Evolutionary conservation across 2,797 vertebrate genomes (phyloP).

Genomic region (Sebastolobus alascanus): DNA sequence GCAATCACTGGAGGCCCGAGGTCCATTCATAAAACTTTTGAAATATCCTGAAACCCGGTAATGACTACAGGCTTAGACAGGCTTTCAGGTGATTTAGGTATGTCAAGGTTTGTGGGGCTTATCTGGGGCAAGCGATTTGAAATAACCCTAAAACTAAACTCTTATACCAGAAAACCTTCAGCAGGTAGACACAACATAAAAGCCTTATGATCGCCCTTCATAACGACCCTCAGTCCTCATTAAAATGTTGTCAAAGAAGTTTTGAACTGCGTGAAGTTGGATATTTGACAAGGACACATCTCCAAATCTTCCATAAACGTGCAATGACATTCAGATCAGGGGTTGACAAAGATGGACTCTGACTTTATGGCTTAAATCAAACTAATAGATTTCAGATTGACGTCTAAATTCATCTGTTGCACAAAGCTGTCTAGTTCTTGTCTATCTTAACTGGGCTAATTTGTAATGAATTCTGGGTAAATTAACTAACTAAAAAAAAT

Average conservation of each 20-base stretch:
- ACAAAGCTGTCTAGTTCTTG: neutral
- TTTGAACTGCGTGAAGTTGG: neutral
- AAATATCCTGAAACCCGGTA: conserved; percentile 34
- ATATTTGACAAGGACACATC: neutral
- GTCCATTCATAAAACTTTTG: conserved; percentile 45
- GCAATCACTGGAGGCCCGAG: conserved; percentile 33
- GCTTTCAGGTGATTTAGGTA: conserved; percentile 39
- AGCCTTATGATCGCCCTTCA: neutral
- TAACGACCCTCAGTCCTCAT: neutral
- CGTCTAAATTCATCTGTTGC: neutral
- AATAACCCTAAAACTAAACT: conserved; percentile 24
- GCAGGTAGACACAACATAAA: neutral
- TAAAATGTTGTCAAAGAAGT: neutral
- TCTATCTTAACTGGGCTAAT: neutral
- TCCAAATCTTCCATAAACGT: neutral
- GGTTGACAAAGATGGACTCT: neutral
- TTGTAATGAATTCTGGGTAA: neutral
- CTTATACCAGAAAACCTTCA: conserved; percentile 22
- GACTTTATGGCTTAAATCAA: neutral
- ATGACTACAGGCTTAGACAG: conserved; percentile 43
- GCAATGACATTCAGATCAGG: neutral
- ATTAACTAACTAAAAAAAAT: neutral
- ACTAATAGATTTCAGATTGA: neutral
- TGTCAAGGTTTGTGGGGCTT: conserved; percentile 26
- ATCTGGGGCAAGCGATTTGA: conserved; percentile 14